These are phyloP conservation scores for Drosophila dunni DNA, from an alignment of 1,140 invertebrate genomes.

Conservation along the genomic window DNA sequence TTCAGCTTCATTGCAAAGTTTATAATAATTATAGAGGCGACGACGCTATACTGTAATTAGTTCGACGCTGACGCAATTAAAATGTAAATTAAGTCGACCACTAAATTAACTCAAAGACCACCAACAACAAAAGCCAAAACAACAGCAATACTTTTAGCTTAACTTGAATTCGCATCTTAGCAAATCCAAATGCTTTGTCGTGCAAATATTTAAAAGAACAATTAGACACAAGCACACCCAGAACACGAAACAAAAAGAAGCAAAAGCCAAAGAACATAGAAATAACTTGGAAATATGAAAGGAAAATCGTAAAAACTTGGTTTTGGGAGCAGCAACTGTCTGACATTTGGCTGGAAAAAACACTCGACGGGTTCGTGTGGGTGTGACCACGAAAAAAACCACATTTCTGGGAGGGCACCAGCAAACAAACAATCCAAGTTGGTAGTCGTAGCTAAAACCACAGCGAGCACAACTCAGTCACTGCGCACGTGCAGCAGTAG, in stretches of 20 bases:
- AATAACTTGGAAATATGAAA: conserved; percentile 33
- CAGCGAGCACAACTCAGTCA: background rate
- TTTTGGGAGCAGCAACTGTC: conserved; percentile 46
- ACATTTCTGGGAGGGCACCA: conserved; percentile 38
- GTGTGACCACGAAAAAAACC: conserved; percentile 40
- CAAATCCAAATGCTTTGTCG: conserved; percentile 25
- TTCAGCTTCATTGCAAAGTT: conserved; percentile 29
- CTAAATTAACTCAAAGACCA: conserved; percentile 58
- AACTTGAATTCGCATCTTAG: conserved; percentile 37
- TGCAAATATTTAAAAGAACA: conserved; percentile 73
- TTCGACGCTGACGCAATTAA: conserved; percentile 53
- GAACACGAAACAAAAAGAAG: conserved; percentile 31
- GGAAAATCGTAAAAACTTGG: conserved; percentile 43
- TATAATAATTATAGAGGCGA: conserved; percentile 40
- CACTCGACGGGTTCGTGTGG: conserved; percentile 18
- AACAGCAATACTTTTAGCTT: conserved; percentile 19
- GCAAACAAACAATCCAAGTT: conserved; percentile 10
- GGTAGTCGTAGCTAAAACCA: conserved; percentile 9
- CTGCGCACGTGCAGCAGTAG: conserved; percentile 55
- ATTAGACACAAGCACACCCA: conserved; percentile 62
- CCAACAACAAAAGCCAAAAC: conserved; percentile 15
- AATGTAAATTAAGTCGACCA: conserved; percentile 62
- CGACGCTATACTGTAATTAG: conserved; percentile 40
- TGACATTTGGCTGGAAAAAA: conserved; percentile 63
- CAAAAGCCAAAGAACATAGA: background rate